Base-by-base conservation (phyloP, 1,140 invertebrate species). In the Cotesia typhae region DNA sequence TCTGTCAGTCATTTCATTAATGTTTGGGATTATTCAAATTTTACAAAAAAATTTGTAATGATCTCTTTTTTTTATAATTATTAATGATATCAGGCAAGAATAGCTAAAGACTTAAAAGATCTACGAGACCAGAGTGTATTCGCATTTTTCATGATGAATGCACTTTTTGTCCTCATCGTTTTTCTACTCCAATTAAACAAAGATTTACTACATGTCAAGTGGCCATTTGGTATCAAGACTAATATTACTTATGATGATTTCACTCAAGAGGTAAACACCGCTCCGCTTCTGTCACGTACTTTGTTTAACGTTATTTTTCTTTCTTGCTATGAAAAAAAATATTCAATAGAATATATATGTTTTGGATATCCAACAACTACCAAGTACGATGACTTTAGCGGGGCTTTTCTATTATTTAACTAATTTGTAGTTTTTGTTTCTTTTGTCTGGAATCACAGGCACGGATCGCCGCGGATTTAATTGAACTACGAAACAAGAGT, bases 91-190 rank as follows among this genome's bases (percentile, higher is more conserved):
- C 91, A 98, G 94, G 93, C 92, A 81, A 92, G 94, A 90, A 95
- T 98, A 82, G 92, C 94, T 76, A 90, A 89, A 85, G 95, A 96
- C 88, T 89, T 98, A 80, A 95, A 94, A 90, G 95, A 97, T 82
- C 90, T 98, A 77, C 91, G 96, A 84, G 96, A 98, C 88, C 93
- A 94, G 81, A 94, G 95, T 75, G 96, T 98, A 35, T 98, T 98
- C 89, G 94, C 92, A 70, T 99, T 98, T 90, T 96, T 98, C 89
- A 98, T 99, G 96, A 88, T 97, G 83, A 99, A 99, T 89, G 95
- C 96, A 72, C 92, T 99, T 77, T 99, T 99, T 92, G 96, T 99
- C 76, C 91, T 99, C 82, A 97, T 99, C 89, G 96, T 98, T 79
- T 96, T 98, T 88, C 92, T 98, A 83, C 92, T 99, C 80, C 97